phyloP scores from a whole-genome alignment of 2,113 vertebrate genomes.

The Chloropsis hardwickii region DNA sequence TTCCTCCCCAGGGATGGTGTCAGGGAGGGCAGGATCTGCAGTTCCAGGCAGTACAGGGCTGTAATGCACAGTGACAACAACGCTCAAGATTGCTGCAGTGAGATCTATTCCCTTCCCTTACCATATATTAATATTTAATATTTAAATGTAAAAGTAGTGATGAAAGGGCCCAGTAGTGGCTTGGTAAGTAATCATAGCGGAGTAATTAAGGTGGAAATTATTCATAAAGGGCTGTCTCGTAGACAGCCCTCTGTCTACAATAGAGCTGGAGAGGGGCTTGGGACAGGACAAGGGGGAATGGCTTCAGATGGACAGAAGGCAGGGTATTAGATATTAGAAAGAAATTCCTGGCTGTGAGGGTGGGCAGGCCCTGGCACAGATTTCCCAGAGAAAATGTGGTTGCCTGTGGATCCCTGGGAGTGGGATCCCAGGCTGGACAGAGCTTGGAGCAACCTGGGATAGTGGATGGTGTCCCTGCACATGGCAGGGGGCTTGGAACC shows the following conservation, averaged over 20 bases:
- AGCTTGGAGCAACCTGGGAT: neutral
- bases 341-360: neutral
- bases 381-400: accelerated
- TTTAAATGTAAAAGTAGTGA: neutral
- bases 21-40: neutral
- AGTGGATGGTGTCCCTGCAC: neutral
- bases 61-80: no score
- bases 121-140: neutral
- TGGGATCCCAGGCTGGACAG: accelerated
- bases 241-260: no score
- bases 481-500: accelerated
- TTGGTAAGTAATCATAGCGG: neutral
- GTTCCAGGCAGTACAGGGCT: neutral
- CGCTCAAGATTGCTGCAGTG: neutral
- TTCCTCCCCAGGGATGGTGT: neutral
- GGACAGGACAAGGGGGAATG: neutral
- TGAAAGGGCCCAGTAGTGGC: neutral
- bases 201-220: neutral
- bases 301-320: neutral
- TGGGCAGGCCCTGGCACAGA: neutral
- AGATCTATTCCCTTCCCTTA: neutral
- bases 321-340: no score
- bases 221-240: neutral
- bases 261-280: neutral
- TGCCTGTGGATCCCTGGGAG: neutral